A percentile compares a stretch with the other conserved stretches of the same genome.
phyloP scores from a whole-genome alignment of 2,888 invertebrate genomes.

The Sinohyriopsis cumingii region DNA sequence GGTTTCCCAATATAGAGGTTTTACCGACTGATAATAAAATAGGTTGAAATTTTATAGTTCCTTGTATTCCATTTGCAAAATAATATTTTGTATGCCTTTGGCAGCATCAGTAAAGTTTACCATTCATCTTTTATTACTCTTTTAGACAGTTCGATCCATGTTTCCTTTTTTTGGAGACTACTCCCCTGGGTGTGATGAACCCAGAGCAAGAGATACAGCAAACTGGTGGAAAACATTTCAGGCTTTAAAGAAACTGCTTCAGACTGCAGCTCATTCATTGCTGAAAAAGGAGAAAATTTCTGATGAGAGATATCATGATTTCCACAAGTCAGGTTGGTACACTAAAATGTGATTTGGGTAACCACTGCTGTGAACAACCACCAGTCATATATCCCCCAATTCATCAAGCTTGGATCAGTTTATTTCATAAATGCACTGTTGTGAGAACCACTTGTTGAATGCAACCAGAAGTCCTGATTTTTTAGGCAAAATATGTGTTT shows the following conservation, averaged over 20 bases:
- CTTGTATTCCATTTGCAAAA: no score
- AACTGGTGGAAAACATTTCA: constrained; percentile 48
- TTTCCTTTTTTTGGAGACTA: constrained; percentile 57
- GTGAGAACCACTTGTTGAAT: no score
- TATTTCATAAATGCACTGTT: no score
- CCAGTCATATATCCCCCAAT: not conserved
- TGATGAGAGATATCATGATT: constrained; percentile 41
- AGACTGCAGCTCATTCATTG: constrained; percentile 43
- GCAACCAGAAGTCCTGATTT: no score
- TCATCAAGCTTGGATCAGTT: no score
- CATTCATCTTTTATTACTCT: not conserved
- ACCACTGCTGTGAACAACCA: not conserved
- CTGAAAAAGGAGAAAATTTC: constrained; percentile 42
- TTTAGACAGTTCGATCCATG: constrained; percentile 59
- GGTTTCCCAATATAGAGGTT: no score
- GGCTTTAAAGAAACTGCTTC: constrained; percentile 40
- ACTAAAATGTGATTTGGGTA: not conserved
- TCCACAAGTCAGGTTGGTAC: constrained; percentile 57
- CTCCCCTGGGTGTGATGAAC: constrained; percentile 50
- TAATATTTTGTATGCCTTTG: no score
- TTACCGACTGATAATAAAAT: no score
- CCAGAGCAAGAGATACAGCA: constrained; percentile 39
- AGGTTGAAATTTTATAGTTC: no score
- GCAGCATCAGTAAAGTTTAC: not conserved
- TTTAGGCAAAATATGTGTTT: no score